phyloP scores from a whole-genome alignment of 2,888 invertebrate genomes.

The Amblyjoppa proteus region DNA sequence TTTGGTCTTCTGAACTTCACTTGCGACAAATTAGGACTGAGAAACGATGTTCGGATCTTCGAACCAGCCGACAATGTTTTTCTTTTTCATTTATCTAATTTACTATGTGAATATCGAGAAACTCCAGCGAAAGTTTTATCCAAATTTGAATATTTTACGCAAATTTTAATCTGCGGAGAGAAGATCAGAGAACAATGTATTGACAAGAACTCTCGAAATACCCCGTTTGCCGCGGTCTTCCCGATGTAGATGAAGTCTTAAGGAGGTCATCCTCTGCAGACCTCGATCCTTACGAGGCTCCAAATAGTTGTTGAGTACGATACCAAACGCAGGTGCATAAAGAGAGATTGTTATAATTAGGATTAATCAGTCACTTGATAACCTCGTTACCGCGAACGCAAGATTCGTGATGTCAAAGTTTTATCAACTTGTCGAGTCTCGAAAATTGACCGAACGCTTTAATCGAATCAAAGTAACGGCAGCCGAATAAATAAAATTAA shows the following conservation, averaged over 20 bases:
- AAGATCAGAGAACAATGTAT: background rate
- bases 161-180: background rate
- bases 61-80: no score
- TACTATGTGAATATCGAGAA: background rate
- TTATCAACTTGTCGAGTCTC: background rate
- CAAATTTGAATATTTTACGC: background rate
- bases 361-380: background rate
- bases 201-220: background rate
- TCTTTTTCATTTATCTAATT: background rate
- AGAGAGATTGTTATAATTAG: slow-evolving; percentile 21
- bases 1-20: background rate
- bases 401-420: background rate
- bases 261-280: background rate
- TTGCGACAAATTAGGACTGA: background rate
- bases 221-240: background rate
- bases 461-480: background rate
- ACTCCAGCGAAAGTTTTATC: background rate
- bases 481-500: background rate
- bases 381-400: background rate
- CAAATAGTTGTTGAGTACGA: background rate
- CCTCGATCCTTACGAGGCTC: background rate
- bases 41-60: background rate
- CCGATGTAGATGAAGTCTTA: background rate
- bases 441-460: background rate
- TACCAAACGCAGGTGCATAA: slow-evolving; percentile 41